These are phyloP conservation scores for Cygnus buccinator DNA, from an alignment of 2,113 vertebrate genomes.

Conservation along the genomic window DNA sequence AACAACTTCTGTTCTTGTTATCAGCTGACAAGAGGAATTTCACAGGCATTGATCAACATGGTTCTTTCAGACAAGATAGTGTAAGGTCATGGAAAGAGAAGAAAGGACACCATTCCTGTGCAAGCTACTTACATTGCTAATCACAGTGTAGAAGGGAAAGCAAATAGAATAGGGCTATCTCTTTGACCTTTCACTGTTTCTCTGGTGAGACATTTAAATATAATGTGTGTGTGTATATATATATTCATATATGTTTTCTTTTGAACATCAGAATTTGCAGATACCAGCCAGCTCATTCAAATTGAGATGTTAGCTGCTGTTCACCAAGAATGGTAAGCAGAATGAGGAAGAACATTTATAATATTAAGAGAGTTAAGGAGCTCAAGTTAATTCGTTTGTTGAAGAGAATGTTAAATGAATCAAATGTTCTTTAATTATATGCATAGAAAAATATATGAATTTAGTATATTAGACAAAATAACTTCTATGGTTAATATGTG, in stretches of 20 bases:
- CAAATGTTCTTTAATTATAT: fast-evolving
- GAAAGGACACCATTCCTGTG: neutral
- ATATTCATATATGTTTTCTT: neutral
- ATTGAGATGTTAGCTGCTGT: neutral
- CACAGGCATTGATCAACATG: neutral
- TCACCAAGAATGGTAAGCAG: neutral
- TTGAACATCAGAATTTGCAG: neutral
- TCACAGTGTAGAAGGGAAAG: neutral
- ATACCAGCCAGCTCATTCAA: neutral
- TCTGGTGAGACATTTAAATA: neutral
- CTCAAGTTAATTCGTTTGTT: neutral
- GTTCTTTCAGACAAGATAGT: neutral
- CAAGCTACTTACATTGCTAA: neutral
- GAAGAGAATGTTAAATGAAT: neutral
- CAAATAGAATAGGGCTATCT: neutral
- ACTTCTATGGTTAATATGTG: neutral
- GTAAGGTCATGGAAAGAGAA: neutral
- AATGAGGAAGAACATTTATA: neutral
- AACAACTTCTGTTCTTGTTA: neutral
- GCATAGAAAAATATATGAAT: neutral
- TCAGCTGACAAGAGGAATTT: neutral
- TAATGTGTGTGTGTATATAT: neutral
- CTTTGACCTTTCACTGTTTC: neutral
- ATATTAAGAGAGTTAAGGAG: neutral
- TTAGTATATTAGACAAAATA: neutral